phyloP scores from a whole-genome alignment of 2,888 invertebrate species.

The Laspeyria flexula region DNA sequence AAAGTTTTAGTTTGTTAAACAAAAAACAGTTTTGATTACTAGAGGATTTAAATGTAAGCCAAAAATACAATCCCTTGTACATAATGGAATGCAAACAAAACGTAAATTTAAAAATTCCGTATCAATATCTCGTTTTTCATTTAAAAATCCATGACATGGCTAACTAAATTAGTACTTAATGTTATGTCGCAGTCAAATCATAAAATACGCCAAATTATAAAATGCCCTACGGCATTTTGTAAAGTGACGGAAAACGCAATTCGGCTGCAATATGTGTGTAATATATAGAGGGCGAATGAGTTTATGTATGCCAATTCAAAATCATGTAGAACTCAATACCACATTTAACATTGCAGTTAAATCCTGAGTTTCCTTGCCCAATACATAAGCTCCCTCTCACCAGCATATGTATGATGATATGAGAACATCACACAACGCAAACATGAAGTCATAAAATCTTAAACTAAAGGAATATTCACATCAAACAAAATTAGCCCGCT shows the following conservation, averaged over 20 bases:
- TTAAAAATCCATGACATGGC: slow-evolving; percentile 22
- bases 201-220: background rate
- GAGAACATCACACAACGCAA: slow-evolving; percentile 59
- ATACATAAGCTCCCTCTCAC: slow-evolving; percentile 66
- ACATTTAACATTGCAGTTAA: slow-evolving; percentile 35
- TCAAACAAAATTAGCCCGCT: slow-evolving; percentile 5
- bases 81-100: no score
- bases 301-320: slow-evolving; percentile 57
- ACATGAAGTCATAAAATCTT: slow-evolving; percentile 23
- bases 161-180: slow-evolving; percentile 12
- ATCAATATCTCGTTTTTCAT: background rate
- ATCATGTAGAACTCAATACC: slow-evolving; percentile 55
- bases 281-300: slow-evolving; percentile 51
- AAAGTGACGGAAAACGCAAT: background rate
- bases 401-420: slow-evolving; percentile 60
- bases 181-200: background rate
- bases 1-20: background rate
- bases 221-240: background rate
- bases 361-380: slow-evolving; percentile 41
- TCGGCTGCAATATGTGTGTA: slow-evolving; percentile 1
- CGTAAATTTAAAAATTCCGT: no score
- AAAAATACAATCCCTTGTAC: no score
- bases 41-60: no score
- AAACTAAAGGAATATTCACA: slow-evolving; percentile 23
- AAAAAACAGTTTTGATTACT: no score